phyloP scores from a whole-genome alignment of 37 sponge, comb jelly and placozoan genomes.

The Beroe forskalii region DNA sequence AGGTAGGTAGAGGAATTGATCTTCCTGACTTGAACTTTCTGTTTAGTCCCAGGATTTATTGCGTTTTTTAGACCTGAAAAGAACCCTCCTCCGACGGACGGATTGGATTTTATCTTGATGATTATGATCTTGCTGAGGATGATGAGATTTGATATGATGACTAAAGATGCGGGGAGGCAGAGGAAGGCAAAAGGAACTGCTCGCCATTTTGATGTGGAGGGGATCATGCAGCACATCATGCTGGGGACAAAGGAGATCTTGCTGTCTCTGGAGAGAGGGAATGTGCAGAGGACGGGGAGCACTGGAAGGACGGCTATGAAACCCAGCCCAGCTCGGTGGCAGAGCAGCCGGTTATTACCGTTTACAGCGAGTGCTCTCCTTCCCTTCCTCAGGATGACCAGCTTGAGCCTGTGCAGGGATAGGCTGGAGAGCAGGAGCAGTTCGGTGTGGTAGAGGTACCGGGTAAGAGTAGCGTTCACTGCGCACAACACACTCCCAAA shows the following conservation, averaged over 20 bases:
- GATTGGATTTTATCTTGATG: not conserved
- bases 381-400: not conserved
- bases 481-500: not conserved
- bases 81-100: not conserved
- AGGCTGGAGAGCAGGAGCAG: not conserved
- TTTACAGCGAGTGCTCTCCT: not conserved
- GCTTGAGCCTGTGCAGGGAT: slow-evolving; percentile 37
- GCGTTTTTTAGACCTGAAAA: slow-evolving; percentile 33
- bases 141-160: slow-evolving; percentile 6
- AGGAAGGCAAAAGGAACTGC: not conserved
- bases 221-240: not conserved
- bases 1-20: slow-evolving; percentile 42
- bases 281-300: not conserved
- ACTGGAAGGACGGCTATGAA: not conserved
- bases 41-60: slow-evolving; percentile 28
- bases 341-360: not conserved
- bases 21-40: not conserved
- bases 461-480: not conserved
- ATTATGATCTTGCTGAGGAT: slow-evolving; percentile 8
- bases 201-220: not conserved
- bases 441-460: slow-evolving; percentile 20
- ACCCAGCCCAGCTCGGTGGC: not conserved
- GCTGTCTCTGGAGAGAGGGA: not conserved
- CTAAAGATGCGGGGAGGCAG: not conserved
- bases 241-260: not conserved